Conservation (phyloP, 2,113 vertebrate genomes). For the Psephotus haematonotus region DNA sequence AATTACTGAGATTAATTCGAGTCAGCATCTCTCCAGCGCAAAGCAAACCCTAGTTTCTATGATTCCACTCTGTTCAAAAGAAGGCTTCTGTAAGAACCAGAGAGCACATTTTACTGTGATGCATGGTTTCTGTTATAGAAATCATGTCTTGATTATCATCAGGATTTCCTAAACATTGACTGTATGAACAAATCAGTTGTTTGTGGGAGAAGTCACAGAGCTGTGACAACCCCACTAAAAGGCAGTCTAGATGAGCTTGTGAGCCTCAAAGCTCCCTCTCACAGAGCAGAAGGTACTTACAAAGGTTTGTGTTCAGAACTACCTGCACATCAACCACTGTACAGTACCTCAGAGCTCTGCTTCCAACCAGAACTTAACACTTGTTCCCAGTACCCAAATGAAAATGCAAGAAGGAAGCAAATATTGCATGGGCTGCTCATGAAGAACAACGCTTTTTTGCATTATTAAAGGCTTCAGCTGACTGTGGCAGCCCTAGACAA, state of each 20-base stretch:
- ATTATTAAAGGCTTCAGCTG: not conserved
- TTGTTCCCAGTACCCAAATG: not conserved
- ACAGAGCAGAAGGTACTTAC: not conserved
- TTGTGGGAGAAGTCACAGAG: not conserved
- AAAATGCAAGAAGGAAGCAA: not conserved
- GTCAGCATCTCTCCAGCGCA: not conserved
- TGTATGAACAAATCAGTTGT: not conserved
- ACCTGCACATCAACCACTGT: not conserved
- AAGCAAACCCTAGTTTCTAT: not conserved
- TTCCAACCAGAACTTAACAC: not conserved
- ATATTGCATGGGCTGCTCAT: not conserved
- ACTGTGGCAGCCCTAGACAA: not conserved
- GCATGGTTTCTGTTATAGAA: not conserved
- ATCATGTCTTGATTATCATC: not conserved
- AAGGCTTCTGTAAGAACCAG: not conserved
- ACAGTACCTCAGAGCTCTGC: not conserved
- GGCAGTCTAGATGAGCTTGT: not conserved
- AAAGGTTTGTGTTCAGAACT: not conserved
- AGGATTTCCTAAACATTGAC: not conserved
- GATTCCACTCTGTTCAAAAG: not conserved
- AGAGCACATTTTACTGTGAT: not conserved
- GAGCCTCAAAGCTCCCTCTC: not conserved
- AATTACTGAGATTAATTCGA: not conserved
- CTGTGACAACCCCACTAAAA: not conserved
- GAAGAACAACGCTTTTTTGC: not conserved